phyloP scores from a whole-genome alignment of 2,113 vertebrate genomes.

The Callipepla californica region DNA sequence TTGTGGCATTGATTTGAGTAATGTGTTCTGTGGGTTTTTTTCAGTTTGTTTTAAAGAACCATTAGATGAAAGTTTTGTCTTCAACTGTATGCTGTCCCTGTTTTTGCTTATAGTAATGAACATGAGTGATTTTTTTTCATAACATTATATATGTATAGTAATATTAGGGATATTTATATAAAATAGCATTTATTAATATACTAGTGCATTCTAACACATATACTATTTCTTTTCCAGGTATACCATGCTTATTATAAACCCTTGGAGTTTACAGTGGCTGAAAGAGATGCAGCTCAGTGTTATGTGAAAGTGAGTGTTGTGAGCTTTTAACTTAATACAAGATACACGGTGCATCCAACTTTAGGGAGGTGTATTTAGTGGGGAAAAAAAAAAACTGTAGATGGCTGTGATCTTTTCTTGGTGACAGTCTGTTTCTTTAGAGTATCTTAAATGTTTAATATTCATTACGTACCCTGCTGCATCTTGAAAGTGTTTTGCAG shows the following conservation, averaged over 20 bases:
- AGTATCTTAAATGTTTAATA: not conserved
- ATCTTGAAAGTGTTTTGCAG: not conserved
- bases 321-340: not conserved
- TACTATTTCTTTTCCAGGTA: slow-evolving; percentile 78
- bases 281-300: slow-evolving; percentile 88
- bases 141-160: not conserved
- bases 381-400: not conserved
- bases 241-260: slow-evolving; percentile 96
- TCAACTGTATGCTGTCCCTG: not conserved
- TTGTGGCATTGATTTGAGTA: not conserved
- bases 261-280: slow-evolving; percentile 90
- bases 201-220: not conserved
- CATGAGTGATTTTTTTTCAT: not conserved
- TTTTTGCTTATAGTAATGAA: not conserved
- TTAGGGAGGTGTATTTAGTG: not conserved
- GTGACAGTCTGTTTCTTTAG: not conserved
- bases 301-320: slow-evolving; percentile 89
- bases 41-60: not conserved
- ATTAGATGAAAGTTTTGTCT: not conserved
- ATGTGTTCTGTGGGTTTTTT: not conserved
- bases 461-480: not conserved
- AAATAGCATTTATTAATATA: not conserved
- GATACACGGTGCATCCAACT: not conserved
- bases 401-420: not conserved
- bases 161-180: not conserved